Conservation (phyloP, 2,113 vertebrate genomes). For the Mormyrus lacerda region DNA sequence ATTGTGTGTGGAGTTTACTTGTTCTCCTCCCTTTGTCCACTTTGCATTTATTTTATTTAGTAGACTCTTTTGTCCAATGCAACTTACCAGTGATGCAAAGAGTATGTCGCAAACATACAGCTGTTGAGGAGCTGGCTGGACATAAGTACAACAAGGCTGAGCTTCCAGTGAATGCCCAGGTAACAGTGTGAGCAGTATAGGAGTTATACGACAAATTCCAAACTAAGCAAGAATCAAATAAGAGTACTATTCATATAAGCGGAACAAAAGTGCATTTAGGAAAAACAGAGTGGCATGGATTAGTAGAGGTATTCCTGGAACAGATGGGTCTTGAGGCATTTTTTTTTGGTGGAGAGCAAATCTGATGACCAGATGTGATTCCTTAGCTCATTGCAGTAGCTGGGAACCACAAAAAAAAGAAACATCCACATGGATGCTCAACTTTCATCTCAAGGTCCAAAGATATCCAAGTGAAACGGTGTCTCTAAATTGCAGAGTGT, state of each 20-base stretch:
- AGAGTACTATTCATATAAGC: not conserved
- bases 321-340: not conserved
- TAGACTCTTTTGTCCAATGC: not conserved
- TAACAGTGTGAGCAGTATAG: not conserved
- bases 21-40: not conserved
- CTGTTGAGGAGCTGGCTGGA: not conserved
- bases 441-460: not conserved
- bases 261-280: not conserved
- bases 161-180: not conserved
- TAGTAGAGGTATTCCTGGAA: not conserved
- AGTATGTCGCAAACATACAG: not conserved
- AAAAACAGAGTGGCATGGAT: not conserved
- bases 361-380: not conserved
- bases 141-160: not conserved
- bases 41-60: not conserved
- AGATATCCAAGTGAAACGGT: not conserved
- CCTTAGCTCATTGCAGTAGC: not conserved
- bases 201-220: not conserved
- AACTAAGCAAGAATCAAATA: not conserved
- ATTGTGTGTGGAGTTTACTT: not conserved
- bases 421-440: not conserved
- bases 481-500: not conserved
- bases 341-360: not conserved
- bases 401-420: not conserved
- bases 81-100: not conserved